These are phyloP conservation scores for Capreolus pygargus DNA, from an alignment of 2,113 vertebrate species.

Conservation along the genomic window DNA sequence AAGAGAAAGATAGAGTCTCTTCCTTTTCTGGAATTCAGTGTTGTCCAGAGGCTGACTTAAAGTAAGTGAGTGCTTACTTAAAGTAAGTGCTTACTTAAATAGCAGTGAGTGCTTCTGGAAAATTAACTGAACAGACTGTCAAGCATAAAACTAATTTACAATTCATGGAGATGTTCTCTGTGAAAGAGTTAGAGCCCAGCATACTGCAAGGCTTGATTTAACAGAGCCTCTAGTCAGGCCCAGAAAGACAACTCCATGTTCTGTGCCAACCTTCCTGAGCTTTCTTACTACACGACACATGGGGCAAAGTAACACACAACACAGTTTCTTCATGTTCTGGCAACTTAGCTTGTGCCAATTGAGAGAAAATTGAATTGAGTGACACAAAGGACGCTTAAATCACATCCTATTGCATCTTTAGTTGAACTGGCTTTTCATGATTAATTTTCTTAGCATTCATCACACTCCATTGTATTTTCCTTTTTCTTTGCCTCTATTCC, in stretches of 20 bases:
- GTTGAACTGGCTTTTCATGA: slow-evolving; percentile 31
- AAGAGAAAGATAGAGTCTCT: background rate
- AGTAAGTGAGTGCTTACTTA: background rate
- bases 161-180: slow-evolving; percentile 2
- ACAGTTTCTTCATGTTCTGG: background rate
- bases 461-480: background rate
- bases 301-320: background rate
- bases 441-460: slow-evolving; percentile 38
- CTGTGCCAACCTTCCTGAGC: slow-evolving; percentile 13
- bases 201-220: background rate
- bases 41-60: background rate
- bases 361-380: slow-evolving; percentile 8
- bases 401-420: background rate
- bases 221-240: background rate
- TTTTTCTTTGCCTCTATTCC: slow-evolving; percentile 25
- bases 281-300: background rate
- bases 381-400: slow-evolving; percentile 16
- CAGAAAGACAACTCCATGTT: background rate
- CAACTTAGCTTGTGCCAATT: background rate
- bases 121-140: slow-evolving; percentile 27
- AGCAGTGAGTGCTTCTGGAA: slow-evolving; percentile 22
- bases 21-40: background rate
- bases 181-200: slow-evolving; percentile 34
- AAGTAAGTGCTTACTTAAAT: background rate
- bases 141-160: slow-evolving; percentile 54